A percentile compares a stretch with the other conserved stretches of the same genome.
Evolutionary conservation across 1,140 invertebrate genomes (phyloP).

Genomic region (Lucilia cuprina): DNA sequence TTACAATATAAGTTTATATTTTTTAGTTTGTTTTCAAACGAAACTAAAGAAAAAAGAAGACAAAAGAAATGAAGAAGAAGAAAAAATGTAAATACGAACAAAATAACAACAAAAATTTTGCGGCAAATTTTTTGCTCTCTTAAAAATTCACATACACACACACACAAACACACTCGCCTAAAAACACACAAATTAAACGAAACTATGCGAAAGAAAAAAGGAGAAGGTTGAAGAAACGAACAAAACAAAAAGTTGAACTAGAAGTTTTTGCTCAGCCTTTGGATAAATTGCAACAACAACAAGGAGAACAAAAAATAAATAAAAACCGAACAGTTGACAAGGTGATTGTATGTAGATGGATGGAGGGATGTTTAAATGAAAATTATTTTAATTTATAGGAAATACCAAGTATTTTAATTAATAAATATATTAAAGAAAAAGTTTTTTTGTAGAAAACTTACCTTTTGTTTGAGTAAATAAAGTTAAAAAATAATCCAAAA

Average conservation of each 20-base stretch:
- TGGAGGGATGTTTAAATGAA: neutral
- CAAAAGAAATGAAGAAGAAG: neutral
- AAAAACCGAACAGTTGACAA: neutral
- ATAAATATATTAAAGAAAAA: neutral
- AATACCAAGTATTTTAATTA: neutral
- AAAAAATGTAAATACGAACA: slow-evolving; percentile 17
- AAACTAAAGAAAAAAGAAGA: too few relatives aligned
- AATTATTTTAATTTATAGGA: neutral
- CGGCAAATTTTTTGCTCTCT: slow-evolving; percentile 10
- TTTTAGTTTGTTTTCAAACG: slow-evolving; percentile 4
- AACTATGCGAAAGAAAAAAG: neutral
- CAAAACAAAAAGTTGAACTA: slow-evolving; percentile 15
- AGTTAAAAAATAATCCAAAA: neutral
- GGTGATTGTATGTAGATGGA: neutral
- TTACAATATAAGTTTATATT: neutral
- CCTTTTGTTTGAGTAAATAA: neutral
- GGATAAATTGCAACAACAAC: neutral
- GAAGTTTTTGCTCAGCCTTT: neutral
- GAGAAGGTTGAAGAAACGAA: neutral
- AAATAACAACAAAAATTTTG: slow-evolving; percentile 26
- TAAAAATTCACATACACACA: neutral
- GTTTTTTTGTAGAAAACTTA: too few relatives aligned
- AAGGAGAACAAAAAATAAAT: neutral
- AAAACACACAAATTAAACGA: neutral
- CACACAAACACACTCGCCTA: neutral